These are phyloP conservation scores for Brachionus plicatilis DNA, from an alignment of 1,140 invertebrate genomes.

Conservation along the genomic window DNA sequence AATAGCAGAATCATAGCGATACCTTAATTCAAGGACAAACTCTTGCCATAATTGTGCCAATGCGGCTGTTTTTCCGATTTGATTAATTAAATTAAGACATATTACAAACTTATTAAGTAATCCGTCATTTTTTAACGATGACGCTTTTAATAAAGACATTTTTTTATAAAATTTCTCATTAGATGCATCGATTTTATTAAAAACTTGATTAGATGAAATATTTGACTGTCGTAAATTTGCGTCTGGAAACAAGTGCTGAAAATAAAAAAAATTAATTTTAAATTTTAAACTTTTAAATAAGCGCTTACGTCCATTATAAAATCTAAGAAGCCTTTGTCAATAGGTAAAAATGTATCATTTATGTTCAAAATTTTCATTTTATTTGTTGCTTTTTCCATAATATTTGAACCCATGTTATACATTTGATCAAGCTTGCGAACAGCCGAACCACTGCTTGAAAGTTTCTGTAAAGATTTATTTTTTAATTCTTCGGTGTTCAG, in stretches of 20 bases:
- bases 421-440: conserved; percentile 6
- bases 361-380: conserved; percentile 47
- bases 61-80: conserved; percentile 70
- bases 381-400: conserved; percentile 47
- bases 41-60: conserved; percentile 87
- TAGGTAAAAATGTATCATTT: conserved; percentile 67
- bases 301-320: conserved; percentile 62
- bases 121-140: conserved; percentile 63
- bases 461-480: conserved; percentile 15
- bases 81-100: conserved; percentile 70
- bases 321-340: conserved; percentile 63
- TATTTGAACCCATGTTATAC: neutral
- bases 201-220: conserved; percentile 39
- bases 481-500: neutral
- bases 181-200: neutral
- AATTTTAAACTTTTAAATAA: neutral
- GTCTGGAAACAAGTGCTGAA: conserved; percentile 78
- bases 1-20: conserved; percentile 76
- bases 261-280: neutral
- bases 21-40: conserved; percentile 78
- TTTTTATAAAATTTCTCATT: neutral
- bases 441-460: neutral
- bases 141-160: conserved; percentile 63
- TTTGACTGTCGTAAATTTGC: conserved; percentile 60
- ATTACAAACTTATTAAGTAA: conserved; percentile 76